Base-by-base conservation (phyloP, 2,797 vertebrate species). In the Oophaga sylvatica region DNA sequence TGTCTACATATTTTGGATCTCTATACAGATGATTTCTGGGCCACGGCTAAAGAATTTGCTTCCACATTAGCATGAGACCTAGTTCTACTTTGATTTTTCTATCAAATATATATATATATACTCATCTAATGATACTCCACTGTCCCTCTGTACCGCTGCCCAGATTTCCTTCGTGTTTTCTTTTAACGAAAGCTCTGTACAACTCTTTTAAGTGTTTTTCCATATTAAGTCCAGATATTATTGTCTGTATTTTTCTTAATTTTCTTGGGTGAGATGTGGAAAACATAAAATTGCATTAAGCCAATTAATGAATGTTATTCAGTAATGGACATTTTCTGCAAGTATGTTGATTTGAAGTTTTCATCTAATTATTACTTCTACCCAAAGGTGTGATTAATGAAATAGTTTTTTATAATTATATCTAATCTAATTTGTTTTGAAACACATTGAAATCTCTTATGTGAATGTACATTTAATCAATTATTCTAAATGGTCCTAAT, bases 371-470 rank as follows among this genome's bases (percentile, higher is more conserved):
- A 63, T 81, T 63, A 81, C 15, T 41, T 81, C 22, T n/a, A 65
- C 48, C 31, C 15, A 63, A 81, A 81, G 45, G 79, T 63, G 57
- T 80, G 20, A 63, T 80, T 81, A 45, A 81, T 63, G 7, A 26
- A 63, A 63, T 81, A 63, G 60, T 65, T 65, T 65, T 45, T 45
- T 9, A 45, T 48, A 65, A 80, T 80, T 81, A 81, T n/a, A 45
- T 19, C 29, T 45, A 81, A 63, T 63, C 12, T 22, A 81, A 81
- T 81, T 63, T 80, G 59, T 48, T 41, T 2, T 65, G 60, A 45
- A 81, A 65, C 35, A 65, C 31, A 80, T 48, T 45, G 11, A 63
- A 65, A 65, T 81, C 20, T n/a, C 0, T 63, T 63, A 63, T 80
- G 29, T 20, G 31, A 45, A 81, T 26, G 57, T 63, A 45, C 20